Evolutionary conservation across 2,888 invertebrate species (phyloP).

Genomic region (Mythimna pallens): DNA sequence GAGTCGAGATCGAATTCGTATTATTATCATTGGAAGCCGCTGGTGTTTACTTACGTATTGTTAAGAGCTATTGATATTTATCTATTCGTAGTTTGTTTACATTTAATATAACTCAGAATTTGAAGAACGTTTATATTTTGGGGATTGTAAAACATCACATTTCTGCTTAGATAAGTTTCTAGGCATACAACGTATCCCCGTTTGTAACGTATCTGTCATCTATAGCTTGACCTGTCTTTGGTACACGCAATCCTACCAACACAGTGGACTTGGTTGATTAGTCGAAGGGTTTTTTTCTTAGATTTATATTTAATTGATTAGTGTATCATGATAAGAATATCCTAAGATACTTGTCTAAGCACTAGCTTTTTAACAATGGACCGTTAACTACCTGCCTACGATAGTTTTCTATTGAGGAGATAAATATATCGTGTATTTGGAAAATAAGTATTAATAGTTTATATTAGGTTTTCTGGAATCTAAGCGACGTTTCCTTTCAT

Average conservation of each 20-base stretch:
- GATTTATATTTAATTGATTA: neutral
- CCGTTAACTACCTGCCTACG: neutral
- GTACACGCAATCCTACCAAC: conserved; percentile 2
- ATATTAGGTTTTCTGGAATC: neutral
- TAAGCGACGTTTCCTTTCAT: neutral
- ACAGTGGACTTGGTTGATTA: neutral
- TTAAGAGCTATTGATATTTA: conserved; percentile 20
- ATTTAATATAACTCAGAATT: conserved; percentile 21
- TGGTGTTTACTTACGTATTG: conserved; percentile 40
- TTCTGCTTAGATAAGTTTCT: neutral
- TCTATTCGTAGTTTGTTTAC: conserved; percentile 37
- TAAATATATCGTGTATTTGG: neutral
- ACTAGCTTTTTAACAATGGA: neutral
- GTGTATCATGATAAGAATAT: neutral
- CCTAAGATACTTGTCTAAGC: neutral
- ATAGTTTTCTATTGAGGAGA: neutral
- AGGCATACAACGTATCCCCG: too few species aligned
- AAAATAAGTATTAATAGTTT: neutral
- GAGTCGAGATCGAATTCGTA: conserved; percentile 33
- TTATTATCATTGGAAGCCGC: conserved; percentile 44
- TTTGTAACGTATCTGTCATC: conserved; percentile 8
- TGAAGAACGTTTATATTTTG: neutral
- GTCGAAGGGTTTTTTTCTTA: neutral
- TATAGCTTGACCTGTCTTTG: neutral
- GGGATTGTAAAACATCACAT: neutral